A percentile compares a stretch with the other conserved stretches of the same genome.
These are phyloP conservation scores for Girardia tigrina DNA, from an alignment of 2,888 invertebrate species.

Conservation along the genomic window DNA sequence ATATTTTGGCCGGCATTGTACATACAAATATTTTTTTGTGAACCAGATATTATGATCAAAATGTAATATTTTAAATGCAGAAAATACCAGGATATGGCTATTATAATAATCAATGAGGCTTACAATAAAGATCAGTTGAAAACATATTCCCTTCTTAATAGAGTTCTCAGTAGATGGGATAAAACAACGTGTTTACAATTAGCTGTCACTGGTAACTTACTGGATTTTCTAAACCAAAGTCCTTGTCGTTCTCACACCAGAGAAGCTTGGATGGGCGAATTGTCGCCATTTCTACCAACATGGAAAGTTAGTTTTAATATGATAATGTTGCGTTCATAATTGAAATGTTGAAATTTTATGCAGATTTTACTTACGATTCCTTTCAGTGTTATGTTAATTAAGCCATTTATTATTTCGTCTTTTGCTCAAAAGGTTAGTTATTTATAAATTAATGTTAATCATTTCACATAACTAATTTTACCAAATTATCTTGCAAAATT, in stretches of 20 bases:
- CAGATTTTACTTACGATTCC: too few relatives aligned
- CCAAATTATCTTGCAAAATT: too few relatives aligned
- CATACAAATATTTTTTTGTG: too few relatives aligned
- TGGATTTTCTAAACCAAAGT: not conserved
- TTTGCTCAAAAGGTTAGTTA: conserved; percentile 39
- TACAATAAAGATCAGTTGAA: not conserved
- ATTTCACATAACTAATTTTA: too few relatives aligned
- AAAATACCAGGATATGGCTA: not conserved
- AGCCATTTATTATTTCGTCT: not conserved
- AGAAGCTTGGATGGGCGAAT: not conserved
- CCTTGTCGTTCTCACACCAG: not conserved
- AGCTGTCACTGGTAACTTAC: not conserved
- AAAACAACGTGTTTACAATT: not conserved
- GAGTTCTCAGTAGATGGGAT: not conserved
- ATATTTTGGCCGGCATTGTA: too few relatives aligned
- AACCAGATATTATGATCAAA: too few relatives aligned
- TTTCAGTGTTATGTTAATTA: not conserved
- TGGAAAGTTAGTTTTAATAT: not conserved
- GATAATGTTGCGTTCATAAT: too few relatives aligned
- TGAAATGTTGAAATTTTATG: too few relatives aligned
- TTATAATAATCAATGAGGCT: not conserved
- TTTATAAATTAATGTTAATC: too few relatives aligned
- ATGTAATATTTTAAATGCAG: too few relatives aligned
- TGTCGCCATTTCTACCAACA: not conserved
- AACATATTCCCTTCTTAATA: not conserved